These are phyloP conservation scores for Eptesicus fuscus DNA, from an alignment of 2,113 vertebrate genomes.

Conservation along the genomic window DNA sequence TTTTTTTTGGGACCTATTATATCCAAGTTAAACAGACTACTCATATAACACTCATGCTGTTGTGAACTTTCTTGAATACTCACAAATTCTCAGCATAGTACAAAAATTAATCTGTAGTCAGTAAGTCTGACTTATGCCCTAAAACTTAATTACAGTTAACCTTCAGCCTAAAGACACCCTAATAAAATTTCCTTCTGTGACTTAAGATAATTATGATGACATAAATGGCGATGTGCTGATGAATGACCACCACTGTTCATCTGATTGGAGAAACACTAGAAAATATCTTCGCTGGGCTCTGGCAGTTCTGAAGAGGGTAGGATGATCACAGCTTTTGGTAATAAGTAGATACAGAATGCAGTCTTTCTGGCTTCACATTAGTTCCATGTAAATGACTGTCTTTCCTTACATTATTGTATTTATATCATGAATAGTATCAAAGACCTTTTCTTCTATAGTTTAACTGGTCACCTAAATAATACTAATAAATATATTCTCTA, in stretches of 20 bases:
- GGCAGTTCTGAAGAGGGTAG: background rate
- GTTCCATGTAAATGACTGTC: background rate
- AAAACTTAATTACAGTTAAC: slow-evolving; percentile 69
- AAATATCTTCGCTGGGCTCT: background rate
- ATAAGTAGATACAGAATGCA: background rate
- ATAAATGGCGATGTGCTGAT: slow-evolving; percentile 60
- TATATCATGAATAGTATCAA: background rate
- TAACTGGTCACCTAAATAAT: background rate
- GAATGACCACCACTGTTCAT: slow-evolving; percentile 64
- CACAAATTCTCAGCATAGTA: slow-evolving; percentile 41
- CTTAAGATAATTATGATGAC: slow-evolving; percentile 59
- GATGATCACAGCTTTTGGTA: background rate
- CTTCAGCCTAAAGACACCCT: slow-evolving; percentile 45
- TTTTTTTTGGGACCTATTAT: background rate
- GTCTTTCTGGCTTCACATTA: background rate
- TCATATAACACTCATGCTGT: background rate
- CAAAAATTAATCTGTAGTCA: slow-evolving; percentile 41
- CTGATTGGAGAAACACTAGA: slow-evolving; percentile 28
- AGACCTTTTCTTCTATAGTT: background rate
- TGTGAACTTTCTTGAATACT: slow-evolving; percentile 35
- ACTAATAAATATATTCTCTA: background rate
- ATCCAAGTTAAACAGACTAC: slow-evolving; percentile 44
- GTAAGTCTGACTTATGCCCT: slow-evolving; percentile 67
- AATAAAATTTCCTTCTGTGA: slow-evolving; percentile 45
- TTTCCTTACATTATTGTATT: background rate